phyloP scores from a whole-genome alignment of 1,140 invertebrate species.

The Drosophila nigromelanica region DNA sequence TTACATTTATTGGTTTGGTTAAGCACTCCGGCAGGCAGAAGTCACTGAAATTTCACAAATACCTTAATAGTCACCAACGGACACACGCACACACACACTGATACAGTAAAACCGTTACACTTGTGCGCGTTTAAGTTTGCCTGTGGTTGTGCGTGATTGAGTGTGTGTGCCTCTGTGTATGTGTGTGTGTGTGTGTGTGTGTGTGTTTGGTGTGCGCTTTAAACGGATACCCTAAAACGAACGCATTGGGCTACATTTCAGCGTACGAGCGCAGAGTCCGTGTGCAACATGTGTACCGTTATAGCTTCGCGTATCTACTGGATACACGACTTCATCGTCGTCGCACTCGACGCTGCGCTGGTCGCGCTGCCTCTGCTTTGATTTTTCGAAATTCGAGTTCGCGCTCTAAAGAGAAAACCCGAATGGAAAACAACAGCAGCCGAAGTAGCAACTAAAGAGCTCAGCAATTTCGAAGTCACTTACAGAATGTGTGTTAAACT shows the following conservation, averaged over 20 bases:
- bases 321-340: slow-evolving; percentile 50
- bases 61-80: slow-evolving; percentile 24
- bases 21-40: slow-evolving; percentile 17
- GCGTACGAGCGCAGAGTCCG: slow-evolving; percentile 54
- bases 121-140: slow-evolving; percentile 15
- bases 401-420: slow-evolving; percentile 18
- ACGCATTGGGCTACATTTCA: slow-evolving; percentile 78
- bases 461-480: slow-evolving; percentile 8
- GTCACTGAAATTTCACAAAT: slow-evolving; percentile 32
- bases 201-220: slow-evolving; percentile 41
- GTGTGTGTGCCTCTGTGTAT: background rate
- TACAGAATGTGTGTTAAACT: slow-evolving; percentile 21
- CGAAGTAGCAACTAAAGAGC: slow-evolving; percentile 12
- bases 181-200: slow-evolving; percentile 37
- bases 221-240: slow-evolving; percentile 70
- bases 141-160: slow-evolving; percentile 14
- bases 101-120: slow-evolving; percentile 18
- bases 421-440: slow-evolving; percentile 15
- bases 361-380: slow-evolving; percentile 22
- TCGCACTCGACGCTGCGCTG: slow-evolving; percentile 18
- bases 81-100: slow-evolving; percentile 12
- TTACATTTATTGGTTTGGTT: slow-evolving; percentile 32
- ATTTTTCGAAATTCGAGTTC: slow-evolving; percentile 50
- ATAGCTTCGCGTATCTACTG: slow-evolving; percentile 80
- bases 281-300: slow-evolving; percentile 77